Evolutionary conservation across 2,888 invertebrate species (phyloP).

Genomic region (Oasisia sp.): DNA sequence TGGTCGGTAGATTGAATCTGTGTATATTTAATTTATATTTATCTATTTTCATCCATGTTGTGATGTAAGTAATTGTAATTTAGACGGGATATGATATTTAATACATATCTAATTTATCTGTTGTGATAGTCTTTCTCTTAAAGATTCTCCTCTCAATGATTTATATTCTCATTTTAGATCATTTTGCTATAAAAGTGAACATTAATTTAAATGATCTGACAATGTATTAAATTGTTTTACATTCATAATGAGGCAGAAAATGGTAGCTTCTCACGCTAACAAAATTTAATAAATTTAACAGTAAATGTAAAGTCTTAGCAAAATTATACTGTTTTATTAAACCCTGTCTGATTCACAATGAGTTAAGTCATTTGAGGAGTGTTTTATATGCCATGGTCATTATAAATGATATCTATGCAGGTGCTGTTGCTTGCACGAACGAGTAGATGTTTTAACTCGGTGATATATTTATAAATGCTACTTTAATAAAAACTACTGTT

Average conservation of each 20-base stretch:
- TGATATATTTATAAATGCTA: background rate
- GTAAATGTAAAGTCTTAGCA: too few relatives aligned
- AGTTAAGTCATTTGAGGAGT: too few relatives aligned
- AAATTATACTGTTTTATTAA: too few relatives aligned
- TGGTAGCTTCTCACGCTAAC: too few relatives aligned
- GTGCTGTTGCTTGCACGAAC: background rate
- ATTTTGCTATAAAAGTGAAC: too few relatives aligned
- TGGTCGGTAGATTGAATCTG: background rate
- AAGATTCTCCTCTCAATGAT: too few relatives aligned
- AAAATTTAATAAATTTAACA: too few relatives aligned
- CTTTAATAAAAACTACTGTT: slow-evolving; percentile 6
- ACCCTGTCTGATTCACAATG: too few relatives aligned
- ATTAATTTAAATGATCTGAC: too few relatives aligned
- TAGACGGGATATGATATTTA: background rate
- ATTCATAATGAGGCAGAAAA: too few relatives aligned
- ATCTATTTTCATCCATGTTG: background rate
- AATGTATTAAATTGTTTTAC: too few relatives aligned
- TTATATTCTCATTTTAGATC: too few relatives aligned
- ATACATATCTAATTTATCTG: slow-evolving; percentile 13
- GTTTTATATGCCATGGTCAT: background rate
- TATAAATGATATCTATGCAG: background rate
- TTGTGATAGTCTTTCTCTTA: background rate
- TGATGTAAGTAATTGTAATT: background rate
- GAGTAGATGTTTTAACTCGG: background rate
- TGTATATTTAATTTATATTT: background rate